Conservation (phyloP, 2,888 invertebrate species). For the Coecobrya sp. region DNA sequence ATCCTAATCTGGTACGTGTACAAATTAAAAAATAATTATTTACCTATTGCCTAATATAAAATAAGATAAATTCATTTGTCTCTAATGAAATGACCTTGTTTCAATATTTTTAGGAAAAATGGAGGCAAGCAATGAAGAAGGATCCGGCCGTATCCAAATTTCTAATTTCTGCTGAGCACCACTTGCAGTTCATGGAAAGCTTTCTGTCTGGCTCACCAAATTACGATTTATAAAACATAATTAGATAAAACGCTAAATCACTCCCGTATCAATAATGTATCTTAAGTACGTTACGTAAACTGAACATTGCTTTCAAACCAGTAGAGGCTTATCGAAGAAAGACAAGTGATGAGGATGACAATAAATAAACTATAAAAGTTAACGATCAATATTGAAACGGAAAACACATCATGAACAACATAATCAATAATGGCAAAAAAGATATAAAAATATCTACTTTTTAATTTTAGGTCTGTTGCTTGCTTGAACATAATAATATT, state of each 20-base stretch:
- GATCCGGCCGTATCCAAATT: constrained; percentile 92
- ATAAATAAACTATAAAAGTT: constrained; percentile 19
- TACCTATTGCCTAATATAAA: neutral
- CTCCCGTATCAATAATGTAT: neutral
- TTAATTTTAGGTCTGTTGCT: neutral
- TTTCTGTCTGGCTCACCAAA: constrained; percentile 90
- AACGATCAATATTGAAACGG: neutral
- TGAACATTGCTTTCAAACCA: constrained; percentile 57
- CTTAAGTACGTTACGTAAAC: neutral
- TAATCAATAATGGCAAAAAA: constrained; percentile 2
- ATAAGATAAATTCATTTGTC: too few relatives aligned
- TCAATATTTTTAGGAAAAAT: constrained; percentile 90
- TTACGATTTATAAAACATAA: constrained; percentile 78
- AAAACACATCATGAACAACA: constrained; percentile 43
- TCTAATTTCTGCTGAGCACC: constrained; percentile 91
- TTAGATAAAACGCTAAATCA: neutral
- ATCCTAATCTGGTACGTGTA: constrained; percentile 79
- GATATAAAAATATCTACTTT: neutral
- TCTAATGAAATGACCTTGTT: neutral
- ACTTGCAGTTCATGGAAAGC: constrained; percentile 92
- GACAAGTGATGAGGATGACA: constrained; percentile 52
- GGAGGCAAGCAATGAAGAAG: constrained; percentile 92
- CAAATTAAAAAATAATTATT: too few relatives aligned
- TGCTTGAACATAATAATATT: neutral
- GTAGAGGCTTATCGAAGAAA: constrained; percentile 61